phyloP scores from a whole-genome alignment of 35 echinoderm and acorn worm genomes.

The Nesometra sesokonis region DNA sequence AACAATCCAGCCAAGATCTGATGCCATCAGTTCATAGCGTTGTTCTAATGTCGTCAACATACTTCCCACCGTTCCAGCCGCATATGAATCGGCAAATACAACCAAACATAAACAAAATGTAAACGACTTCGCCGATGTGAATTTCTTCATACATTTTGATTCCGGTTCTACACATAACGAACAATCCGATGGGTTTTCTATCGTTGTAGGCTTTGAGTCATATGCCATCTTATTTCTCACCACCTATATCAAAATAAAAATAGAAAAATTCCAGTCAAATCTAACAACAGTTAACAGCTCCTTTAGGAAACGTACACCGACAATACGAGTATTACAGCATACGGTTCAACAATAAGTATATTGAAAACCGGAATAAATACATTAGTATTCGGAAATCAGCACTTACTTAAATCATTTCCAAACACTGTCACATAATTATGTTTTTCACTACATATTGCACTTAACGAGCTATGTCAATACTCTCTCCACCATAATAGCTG shows the following conservation, averaged over 20 bases:
- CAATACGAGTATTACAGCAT: too few species aligned
- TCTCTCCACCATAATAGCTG: too few species aligned
- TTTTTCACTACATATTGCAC: too few species aligned
- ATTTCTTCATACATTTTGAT: not conserved
- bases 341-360: too few species aligned
- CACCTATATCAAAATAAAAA: not conserved
- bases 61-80: constrained; percentile 28
- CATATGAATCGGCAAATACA: constrained; percentile 31
- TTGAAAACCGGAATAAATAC: too few species aligned
- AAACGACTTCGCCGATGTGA: constrained; percentile 21
- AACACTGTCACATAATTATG: too few species aligned
- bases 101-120: constrained; percentile 27
- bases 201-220: not conserved
- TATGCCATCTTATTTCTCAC: not conserved
- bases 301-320: too few species aligned
- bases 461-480: too few species aligned
- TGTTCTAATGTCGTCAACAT: constrained; percentile 41
- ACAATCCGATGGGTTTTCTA: not conserved
- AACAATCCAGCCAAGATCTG: constrained; percentile 31
- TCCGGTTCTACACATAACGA: not conserved
- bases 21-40: constrained; percentile 31
- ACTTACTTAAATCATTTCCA: too few species aligned
- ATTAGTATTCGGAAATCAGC: too few species aligned
- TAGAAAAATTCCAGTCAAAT: too few species aligned
- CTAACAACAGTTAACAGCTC: too few species aligned